Percentiles rank a stretch among this genome's conserved stretches.
Evolutionary conservation across 2,888 invertebrate species (phyloP).

Genomic region (Syrista parreyssii): DNA sequence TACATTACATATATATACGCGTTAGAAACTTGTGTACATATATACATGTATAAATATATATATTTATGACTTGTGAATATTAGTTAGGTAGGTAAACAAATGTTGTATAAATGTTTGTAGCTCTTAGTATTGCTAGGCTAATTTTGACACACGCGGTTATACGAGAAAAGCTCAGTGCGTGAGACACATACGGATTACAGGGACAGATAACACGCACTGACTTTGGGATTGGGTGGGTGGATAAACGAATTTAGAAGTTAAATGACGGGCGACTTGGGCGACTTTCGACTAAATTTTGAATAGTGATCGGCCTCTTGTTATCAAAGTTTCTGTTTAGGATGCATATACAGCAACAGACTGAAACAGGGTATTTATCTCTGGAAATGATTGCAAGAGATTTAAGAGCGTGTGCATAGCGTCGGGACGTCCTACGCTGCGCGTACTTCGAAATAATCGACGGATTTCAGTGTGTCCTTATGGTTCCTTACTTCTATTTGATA

Average conservation of each 20-base stretch:
- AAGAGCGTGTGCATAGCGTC: constrained; percentile 4
- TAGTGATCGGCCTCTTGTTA: neutral
- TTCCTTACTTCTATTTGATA: neutral
- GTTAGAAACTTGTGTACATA: constrained; percentile 36
- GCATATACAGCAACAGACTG: constrained; percentile 31
- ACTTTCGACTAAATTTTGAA: neutral
- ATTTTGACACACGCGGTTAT: neutral
- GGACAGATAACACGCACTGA: neutral
- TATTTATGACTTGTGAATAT: constrained; percentile 53
- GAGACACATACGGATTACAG: neutral
- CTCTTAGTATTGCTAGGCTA: constrained; percentile 22
- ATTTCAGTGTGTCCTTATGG: neutral
- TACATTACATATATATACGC: constrained; percentile 2
- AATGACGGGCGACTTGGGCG: neutral
- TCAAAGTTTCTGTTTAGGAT: neutral
- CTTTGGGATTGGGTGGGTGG: neutral
- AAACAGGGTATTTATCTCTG: constrained; percentile 51
- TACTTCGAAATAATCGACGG: neutral
- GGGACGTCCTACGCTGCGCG: neutral
- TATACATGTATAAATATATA: constrained; percentile 31
- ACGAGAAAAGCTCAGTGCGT: neutral
- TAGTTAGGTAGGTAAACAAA: constrained; percentile 36
- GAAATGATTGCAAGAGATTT: neutral
- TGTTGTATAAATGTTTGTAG: constrained; percentile 45
- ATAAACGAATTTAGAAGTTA: neutral